These are phyloP conservation scores for Linnaemya tessellans DNA, from an alignment of 2,888 invertebrate genomes.

Conservation along the genomic window DNA sequence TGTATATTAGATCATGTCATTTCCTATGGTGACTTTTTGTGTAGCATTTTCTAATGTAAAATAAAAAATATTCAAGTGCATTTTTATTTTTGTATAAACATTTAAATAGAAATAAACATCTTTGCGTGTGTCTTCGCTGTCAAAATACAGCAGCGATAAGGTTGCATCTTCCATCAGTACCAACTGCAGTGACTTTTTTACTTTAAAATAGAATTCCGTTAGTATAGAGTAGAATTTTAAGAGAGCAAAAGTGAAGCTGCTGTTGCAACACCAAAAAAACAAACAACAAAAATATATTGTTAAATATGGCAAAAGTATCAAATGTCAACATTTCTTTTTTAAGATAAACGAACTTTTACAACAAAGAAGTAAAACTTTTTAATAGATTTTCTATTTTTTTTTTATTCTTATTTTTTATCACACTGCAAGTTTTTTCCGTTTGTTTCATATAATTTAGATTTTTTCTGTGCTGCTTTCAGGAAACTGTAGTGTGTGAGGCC, in stretches of 20 bases:
- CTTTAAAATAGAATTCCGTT: constrained; percentile 35
- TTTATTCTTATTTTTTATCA: constrained; percentile 36
- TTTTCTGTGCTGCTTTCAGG: not conserved
- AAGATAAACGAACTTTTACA: constrained; percentile 22
- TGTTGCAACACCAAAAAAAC: not conserved
- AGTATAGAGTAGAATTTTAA: not conserved
- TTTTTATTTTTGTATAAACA: constrained; percentile 37
- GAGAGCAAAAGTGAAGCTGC: not conserved
- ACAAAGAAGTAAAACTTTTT: constrained; percentile 61
- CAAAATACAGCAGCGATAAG: not conserved
- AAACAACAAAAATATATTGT: constrained; percentile 6
- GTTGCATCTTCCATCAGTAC: constrained; percentile 16
- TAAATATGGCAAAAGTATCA: constrained; percentile 52
- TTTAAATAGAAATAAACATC: constrained; percentile 13
- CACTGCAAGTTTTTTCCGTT: constrained; percentile 27
- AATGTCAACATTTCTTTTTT: constrained; percentile 51
- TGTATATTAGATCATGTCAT: not conserved
- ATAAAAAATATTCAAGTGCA: constrained; percentile 50
- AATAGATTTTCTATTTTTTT: constrained; percentile 42
- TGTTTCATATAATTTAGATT: constrained; percentile 33
- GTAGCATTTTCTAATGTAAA: not conserved
- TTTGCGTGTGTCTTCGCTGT: constrained; percentile 10
- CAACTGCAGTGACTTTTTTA: constrained; percentile 28
- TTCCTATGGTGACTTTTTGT: not conserved
- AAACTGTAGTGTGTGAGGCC: constrained; percentile 27